Conservation (phyloP, 2,113 vertebrate species). For the Rallus limicola region DNA sequence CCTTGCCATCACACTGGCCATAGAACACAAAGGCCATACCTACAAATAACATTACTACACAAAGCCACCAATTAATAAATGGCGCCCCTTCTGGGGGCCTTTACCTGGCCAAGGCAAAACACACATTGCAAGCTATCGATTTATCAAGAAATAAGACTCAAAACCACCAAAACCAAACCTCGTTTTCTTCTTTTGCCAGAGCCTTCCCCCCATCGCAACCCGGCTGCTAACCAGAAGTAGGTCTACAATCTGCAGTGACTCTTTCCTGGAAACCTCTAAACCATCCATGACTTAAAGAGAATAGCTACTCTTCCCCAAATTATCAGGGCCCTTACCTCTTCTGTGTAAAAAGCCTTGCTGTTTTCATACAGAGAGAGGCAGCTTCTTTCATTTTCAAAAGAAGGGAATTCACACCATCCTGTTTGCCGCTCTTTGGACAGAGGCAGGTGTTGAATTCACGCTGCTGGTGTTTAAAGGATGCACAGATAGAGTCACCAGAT, state of each 20-base stretch:
- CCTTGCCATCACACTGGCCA: rapidly evolving
- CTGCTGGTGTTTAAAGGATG: not conserved
- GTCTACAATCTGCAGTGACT: not conserved
- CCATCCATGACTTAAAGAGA: not conserved
- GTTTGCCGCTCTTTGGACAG: slow-evolving; percentile 18
- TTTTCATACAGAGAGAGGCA: not conserved
- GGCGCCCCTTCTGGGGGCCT: not conserved
- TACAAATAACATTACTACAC: not conserved
- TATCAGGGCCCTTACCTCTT: not conserved
- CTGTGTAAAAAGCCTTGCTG: not conserved
- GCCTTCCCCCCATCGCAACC: not conserved
- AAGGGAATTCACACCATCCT: not conserved
- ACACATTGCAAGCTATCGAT: not conserved
- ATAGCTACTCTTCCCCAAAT: not conserved
- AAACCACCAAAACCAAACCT: not conserved
- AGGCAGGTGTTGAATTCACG: not conserved
- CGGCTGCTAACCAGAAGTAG: not conserved
- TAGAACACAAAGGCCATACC: not conserved
- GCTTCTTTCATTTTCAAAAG: slow-evolving; percentile 31
- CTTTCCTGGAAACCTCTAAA: slow-evolving; percentile 25
- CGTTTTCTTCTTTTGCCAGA: not conserved
- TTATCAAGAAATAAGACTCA: slow-evolving; percentile 19
- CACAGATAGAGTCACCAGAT: not conserved
- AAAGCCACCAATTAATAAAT: not conserved
- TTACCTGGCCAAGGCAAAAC: not conserved